Percentiles rank a stretch among this genome's conserved stretches.
phyloP scores from a whole-genome alignment of 1,140 invertebrate species.

The Sarcophaga peregrina region DNA sequence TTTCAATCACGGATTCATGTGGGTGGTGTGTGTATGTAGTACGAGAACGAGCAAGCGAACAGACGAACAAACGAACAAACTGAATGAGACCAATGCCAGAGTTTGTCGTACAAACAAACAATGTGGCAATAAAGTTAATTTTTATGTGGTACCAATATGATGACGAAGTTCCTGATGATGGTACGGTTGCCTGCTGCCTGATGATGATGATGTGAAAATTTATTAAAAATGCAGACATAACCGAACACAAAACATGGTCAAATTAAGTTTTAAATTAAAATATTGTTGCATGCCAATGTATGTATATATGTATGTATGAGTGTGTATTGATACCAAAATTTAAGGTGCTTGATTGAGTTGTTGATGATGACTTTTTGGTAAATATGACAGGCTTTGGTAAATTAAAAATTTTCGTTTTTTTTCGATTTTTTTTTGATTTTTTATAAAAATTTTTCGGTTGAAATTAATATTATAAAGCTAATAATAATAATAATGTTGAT shows the following conservation, averaged over 20 bases:
- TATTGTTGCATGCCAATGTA: not conserved
- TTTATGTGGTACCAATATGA: slow-evolving; percentile 23
- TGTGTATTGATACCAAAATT: not conserved
- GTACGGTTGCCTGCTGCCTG: too few relatives aligned
- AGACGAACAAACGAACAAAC: not conserved
- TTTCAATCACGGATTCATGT: not conserved
- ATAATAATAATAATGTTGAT: slow-evolving; percentile 15
- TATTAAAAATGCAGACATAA: slow-evolving; percentile 27
- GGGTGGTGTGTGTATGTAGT: not conserved
- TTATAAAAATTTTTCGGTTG: not conserved
- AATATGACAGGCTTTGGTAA: not conserved
- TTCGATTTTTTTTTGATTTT: not conserved
- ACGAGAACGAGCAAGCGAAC: not conserved
- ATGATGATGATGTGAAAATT: not conserved
- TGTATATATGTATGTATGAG: not conserved
- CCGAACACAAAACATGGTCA: slow-evolving; percentile 23
- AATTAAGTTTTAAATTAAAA: slow-evolving; percentile 19
- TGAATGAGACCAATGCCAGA: not conserved
- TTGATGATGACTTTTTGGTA: slow-evolving; percentile 23
- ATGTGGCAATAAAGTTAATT: slow-evolving; percentile 22
- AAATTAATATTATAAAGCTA: slow-evolving; percentile 14
- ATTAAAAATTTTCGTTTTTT: not conserved
- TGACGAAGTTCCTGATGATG: not conserved
- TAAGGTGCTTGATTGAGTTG: not conserved
- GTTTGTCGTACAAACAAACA: slow-evolving; percentile 22